Base-by-base conservation (phyloP, 2,888 invertebrate genomes). In the Chymomyza fuscimana region DNA sequence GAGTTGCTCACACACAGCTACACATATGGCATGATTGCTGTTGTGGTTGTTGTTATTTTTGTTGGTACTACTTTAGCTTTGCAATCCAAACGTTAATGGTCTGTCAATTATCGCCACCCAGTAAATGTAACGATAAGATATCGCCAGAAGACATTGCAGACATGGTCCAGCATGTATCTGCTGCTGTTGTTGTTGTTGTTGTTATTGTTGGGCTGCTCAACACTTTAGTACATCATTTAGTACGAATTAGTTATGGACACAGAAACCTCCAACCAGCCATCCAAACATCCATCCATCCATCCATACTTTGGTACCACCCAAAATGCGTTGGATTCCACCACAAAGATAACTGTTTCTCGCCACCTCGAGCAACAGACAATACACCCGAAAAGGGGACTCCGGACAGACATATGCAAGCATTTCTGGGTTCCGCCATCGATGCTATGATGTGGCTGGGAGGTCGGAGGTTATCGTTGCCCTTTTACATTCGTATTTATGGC, bases 21-120 rank as follows among this genome's bases (percentile, higher is more conserved):
- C 51, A 51, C 51, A 51, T 12, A 51, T 12, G 12, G 12, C 5
- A 51, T 16, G 15, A n/a, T 7, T 19, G 52, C 6, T 52, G 12
- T 52, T 52, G 52, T 19, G 16, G 19, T 52, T 52, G 52, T 52
- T 52, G 3, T 52, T 51, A 12, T 52, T 52, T 9, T 52, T n/a
- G 52, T 52, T 60, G 67, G 65, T 73, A 75, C 78, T 78, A 72
- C 80, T 84, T 76, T 78, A 73, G 86, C 83, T 78, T 76, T 82
- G 82, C 87, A 85, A 79, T 85, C 82, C 78, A 78, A 85, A 87
- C 87, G 85, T 87, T 85, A 85, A 85, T 85, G 87, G 84, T 87
- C 84, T 85, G 84, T 85, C 84, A 85, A 85, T 85, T 85, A 85
- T 85, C 86, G 86, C 87, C 84, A 87, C 84, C 87, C 87, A 87